Conservation (phyloP, 2,888 invertebrate species). For the Papilio protenor region DNA sequence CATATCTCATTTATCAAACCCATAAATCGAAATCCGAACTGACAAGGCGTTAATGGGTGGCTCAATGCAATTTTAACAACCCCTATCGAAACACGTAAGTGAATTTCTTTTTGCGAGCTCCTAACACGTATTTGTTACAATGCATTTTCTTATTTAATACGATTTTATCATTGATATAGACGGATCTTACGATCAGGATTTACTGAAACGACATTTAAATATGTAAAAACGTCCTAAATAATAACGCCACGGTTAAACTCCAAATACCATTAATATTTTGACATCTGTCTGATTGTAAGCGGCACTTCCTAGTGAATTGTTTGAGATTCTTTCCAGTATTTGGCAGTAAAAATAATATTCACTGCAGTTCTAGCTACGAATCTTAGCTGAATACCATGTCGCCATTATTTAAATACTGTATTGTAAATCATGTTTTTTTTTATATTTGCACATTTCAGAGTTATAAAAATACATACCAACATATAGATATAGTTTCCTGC, state of each 20-base stretch:
- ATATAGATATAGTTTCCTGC: slow-evolving; percentile 63
- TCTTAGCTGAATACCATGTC: not conserved
- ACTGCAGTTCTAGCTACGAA: not conserved
- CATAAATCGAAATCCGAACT: slow-evolving; percentile 81
- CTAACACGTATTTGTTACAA: slow-evolving; percentile 47
- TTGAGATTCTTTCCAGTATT: too few species aligned
- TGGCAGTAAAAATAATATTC: not conserved
- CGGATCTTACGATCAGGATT: not conserved
- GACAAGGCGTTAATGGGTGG: slow-evolving; percentile 84
- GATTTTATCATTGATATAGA: slow-evolving; percentile 6
- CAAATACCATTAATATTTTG: too few species aligned
- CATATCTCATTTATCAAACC: slow-evolving; percentile 78
- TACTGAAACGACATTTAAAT: not conserved
- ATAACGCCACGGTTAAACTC: too few species aligned
- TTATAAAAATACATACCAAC: slow-evolving; percentile 3
- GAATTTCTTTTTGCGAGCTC: slow-evolving; percentile 65
- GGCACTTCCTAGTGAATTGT: too few species aligned
- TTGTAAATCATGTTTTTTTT: not conserved
- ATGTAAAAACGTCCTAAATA: too few species aligned
- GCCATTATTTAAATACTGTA: too few species aligned
- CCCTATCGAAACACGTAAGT: slow-evolving; percentile 69
- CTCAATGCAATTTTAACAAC: slow-evolving; percentile 84
- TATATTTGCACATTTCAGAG: not conserved
- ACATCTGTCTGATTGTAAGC: too few species aligned
- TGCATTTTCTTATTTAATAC: slow-evolving; percentile 46